phyloP scores from a whole-genome alignment of 2,888 invertebrate genomes.

The Pammene fasciana region DNA sequence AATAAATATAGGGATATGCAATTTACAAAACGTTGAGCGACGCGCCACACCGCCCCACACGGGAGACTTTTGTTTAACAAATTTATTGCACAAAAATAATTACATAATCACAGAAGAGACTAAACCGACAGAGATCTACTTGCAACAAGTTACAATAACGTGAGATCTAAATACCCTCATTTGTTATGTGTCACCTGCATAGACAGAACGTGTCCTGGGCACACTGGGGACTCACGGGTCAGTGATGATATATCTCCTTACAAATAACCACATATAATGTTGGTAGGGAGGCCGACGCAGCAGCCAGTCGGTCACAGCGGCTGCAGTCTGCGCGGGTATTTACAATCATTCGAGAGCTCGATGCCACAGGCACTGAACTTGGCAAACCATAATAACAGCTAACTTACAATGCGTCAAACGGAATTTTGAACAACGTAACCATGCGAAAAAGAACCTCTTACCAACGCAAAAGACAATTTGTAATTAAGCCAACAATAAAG shows the following conservation, averaged over 20 bases:
- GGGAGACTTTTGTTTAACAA: conserved; percentile 34
- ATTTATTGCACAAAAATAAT: conserved; percentile 73
- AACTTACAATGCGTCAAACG: conserved; percentile 53
- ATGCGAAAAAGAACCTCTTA: conserved; percentile 80
- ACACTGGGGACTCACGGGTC: conserved; percentile 13
- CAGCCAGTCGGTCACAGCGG: neutral
- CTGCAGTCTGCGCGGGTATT: conserved; percentile 10
- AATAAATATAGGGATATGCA: neutral
- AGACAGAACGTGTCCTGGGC: conserved; percentile 27
- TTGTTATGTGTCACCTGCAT: conserved; percentile 57
- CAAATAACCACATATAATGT: conserved; percentile 9
- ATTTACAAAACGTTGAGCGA: conserved; percentile 22
- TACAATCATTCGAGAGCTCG: conserved; percentile 27
- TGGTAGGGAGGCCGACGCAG: neutral
- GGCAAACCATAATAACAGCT: conserved; percentile 56
- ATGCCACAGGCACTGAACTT: conserved; percentile 50
- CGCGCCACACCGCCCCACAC: conserved; percentile 4
- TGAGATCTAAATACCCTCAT: conserved; percentile 47
- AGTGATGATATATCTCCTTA: neutral
- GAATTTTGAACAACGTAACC: conserved; percentile 77
- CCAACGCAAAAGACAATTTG: conserved; percentile 50
- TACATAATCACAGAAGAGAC: conserved; percentile 71
- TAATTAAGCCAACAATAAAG: conserved; percentile 56
- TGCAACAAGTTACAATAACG: conserved; percentile 40
- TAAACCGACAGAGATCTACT: conserved; percentile 65